Percentiles rank a stretch among this genome's conserved stretches.
These are phyloP conservation scores for Oxyruncus cristatus DNA, from an alignment of 2,113 vertebrate genomes.

Conservation along the genomic window DNA sequence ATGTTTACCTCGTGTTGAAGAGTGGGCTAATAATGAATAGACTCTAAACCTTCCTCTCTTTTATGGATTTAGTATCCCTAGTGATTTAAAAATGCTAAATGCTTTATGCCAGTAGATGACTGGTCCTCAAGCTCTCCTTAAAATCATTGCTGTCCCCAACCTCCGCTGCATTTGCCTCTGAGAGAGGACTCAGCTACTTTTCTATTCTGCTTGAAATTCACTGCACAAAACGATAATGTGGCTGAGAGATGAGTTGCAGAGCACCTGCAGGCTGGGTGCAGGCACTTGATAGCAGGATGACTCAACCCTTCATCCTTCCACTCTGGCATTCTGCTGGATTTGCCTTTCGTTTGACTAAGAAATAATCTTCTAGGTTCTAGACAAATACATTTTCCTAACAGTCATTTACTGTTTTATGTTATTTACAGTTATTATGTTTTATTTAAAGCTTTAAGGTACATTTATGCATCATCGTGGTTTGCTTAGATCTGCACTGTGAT, in stretches of 20 bases:
- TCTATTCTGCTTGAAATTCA: neutral
- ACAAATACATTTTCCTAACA: neutral
- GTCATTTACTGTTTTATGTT: neutral
- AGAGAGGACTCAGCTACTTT: neutral
- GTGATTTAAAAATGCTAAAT: neutral
- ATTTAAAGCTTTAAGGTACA: neutral
- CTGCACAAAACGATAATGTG: rapidly evolving
- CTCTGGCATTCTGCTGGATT: neutral
- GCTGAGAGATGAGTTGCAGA: neutral
- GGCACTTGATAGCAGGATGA: neutral
- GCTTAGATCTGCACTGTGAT: neutral
- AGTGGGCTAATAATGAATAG: neutral
- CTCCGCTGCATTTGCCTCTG: neutral
- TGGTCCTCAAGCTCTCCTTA: neutral
- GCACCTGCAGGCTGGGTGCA: neutral
- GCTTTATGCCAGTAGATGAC: neutral
- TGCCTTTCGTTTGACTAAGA: neutral
- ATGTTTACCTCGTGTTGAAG: neutral
- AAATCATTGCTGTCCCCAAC: neutral
- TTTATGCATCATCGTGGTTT: neutral
- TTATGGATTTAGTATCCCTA: neutral
- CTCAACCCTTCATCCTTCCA: neutral
- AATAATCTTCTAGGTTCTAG: neutral
- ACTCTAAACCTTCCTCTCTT: neutral
- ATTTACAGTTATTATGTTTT: too few relatives aligned